Evolutionary conservation across 2,797 vertebrate genomes (phyloP).

Genomic region (Gymnothorax javanicus): DNA sequence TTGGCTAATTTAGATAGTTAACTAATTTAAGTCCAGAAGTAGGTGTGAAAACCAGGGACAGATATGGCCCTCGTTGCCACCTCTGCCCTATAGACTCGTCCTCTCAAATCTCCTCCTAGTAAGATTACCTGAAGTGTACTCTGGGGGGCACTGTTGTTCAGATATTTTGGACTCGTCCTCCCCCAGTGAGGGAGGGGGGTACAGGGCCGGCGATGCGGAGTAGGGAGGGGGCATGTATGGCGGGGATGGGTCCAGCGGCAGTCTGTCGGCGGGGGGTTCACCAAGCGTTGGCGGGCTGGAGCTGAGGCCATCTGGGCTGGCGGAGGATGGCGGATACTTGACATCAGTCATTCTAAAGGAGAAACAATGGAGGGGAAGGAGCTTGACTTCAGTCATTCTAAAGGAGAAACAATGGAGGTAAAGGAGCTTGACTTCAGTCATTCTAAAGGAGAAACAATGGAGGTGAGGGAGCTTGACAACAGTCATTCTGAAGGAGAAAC

Average conservation of each 20-base stretch:
- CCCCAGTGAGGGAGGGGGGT: slow-evolving; percentile 33
- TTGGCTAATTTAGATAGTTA: too few species aligned
- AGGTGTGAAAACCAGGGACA: too few species aligned
- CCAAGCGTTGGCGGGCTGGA: not conserved
- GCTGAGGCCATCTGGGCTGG: not conserved
- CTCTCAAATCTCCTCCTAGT: not conserved
- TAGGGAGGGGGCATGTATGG: slow-evolving; percentile 43
- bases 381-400: too few species aligned
- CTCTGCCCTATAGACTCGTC: too few species aligned
- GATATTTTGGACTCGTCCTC: not conserved
- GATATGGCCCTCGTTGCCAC: too few species aligned
- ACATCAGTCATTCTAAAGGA: not conserved
- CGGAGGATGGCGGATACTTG: not conserved
- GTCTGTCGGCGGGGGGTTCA: slow-evolving; percentile 29
- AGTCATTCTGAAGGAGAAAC: too few species aligned
- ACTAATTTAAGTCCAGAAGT: too few species aligned
- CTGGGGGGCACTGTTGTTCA: not conserved
- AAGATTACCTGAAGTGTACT: slow-evolving; percentile 13
- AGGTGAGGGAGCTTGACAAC: too few species aligned
- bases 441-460: too few species aligned
- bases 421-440: not conserved
- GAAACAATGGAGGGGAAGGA: too few species aligned
- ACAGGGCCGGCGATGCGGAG: slow-evolving; percentile 9
- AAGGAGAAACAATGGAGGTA: not conserved
- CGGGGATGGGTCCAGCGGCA: slow-evolving; percentile 40